Evolutionary conservation across 2,113 vertebrate species (phyloP).

Genomic region (Cottus gobio): DNA sequence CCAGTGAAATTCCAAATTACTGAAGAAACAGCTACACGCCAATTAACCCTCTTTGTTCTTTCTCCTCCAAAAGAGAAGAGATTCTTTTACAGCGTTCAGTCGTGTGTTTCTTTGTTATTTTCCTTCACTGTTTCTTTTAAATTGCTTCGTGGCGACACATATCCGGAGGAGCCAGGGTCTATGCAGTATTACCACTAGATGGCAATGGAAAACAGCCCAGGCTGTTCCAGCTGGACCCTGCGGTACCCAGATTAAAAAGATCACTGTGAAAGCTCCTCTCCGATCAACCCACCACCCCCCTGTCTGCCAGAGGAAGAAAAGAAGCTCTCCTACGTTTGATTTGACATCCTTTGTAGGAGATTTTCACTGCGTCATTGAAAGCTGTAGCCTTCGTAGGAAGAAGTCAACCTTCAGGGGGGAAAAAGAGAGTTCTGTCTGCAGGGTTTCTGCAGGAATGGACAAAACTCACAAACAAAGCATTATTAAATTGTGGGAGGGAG

Average conservation of each 20-base stretch:
- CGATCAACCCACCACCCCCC: background rate
- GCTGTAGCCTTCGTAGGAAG: background rate
- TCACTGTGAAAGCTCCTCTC: background rate
- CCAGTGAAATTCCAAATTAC: no score
- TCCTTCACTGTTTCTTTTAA: background rate
- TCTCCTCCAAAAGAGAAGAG: no score
- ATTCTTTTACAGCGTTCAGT: background rate
- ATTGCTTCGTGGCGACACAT: background rate
- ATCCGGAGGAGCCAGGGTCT: background rate
- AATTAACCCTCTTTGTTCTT: background rate
- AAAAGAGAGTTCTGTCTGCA: background rate
- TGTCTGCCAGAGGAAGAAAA: background rate
- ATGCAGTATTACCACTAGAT: constrained; percentile 58
- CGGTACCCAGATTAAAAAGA: background rate
- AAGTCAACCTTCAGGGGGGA: background rate
- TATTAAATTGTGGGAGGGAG: background rate
- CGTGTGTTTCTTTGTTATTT: background rate
- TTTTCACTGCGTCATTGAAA: constrained; percentile 11
- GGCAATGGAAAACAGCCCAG: constrained; percentile 40
- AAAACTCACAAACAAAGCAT: background rate
- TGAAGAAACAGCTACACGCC: background rate
- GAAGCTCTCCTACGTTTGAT: constrained; percentile 17
- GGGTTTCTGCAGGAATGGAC: background rate
- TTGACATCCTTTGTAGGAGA: constrained; percentile 6
- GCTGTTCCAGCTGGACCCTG: background rate